A percentile compares a stretch with the other conserved stretches of the same genome.
Conservation (phyloP, 1,140 invertebrate species). For the Arctopsyche grandis region DNA sequence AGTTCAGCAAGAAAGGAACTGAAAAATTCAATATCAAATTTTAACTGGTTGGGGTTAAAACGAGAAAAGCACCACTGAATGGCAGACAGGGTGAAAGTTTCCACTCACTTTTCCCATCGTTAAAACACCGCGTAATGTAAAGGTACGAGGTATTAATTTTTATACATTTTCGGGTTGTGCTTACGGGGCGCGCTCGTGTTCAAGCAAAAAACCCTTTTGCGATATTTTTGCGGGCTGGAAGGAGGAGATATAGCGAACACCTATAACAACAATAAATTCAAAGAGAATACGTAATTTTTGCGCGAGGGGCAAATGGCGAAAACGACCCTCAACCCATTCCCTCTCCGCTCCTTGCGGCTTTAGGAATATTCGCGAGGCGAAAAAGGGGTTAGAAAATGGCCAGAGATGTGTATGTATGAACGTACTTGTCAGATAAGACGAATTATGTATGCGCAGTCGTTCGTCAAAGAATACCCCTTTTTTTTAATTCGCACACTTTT, state of each 20-base stretch:
- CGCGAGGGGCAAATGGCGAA: slow-evolving; percentile 34
- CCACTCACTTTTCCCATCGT: too few species aligned
- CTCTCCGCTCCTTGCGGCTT: slow-evolving; percentile 42
- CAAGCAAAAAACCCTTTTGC: not conserved
- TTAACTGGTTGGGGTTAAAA: too few species aligned
- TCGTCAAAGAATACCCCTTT: not conserved
- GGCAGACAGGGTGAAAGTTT: too few species aligned
- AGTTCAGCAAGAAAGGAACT: too few species aligned
- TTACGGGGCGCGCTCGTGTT: too few species aligned
- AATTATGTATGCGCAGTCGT: slow-evolving; percentile 23
- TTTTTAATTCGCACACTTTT: not conserved
- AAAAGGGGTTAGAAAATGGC: slow-evolving; percentile 8
- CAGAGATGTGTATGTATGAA: slow-evolving; percentile 1
- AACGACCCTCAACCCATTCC: slow-evolving; percentile 21
- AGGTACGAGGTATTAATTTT: not conserved
- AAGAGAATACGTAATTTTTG: slow-evolving; percentile 49
- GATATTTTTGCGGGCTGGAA: slow-evolving; percentile 4
- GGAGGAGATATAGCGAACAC: slow-evolving; percentile 10
- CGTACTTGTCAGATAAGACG: slow-evolving; percentile 22
- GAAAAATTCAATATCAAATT: too few species aligned
- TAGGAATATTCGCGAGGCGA: slow-evolving; percentile 22
- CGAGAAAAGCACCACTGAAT: too few species aligned
- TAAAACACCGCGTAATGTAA: not conserved
- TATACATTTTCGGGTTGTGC: not conserved
- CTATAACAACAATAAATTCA: slow-evolving; percentile 44